Evolutionary conservation across 1,140 invertebrate genomes (phyloP).

Genomic region (Asbolus verrucosus): DNA sequence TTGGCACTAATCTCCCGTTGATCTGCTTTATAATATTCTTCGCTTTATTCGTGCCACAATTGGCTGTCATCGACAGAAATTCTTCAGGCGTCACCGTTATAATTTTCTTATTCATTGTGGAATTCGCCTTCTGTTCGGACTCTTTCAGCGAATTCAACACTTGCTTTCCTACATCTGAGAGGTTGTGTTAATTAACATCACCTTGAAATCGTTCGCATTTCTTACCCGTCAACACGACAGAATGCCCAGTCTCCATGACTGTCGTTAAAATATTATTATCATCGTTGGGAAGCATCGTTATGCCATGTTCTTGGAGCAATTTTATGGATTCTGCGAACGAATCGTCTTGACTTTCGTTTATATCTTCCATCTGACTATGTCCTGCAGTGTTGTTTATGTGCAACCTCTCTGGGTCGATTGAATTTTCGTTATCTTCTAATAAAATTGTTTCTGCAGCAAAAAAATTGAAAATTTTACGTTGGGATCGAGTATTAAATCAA

Average conservation of each 20-base stretch:
- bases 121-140: conserved; percentile 58
- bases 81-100: conserved; percentile 62
- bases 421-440: conserved; percentile 50
- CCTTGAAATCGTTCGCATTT: too few relatives aligned
- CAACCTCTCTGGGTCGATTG: conserved; percentile 35
- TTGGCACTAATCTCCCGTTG: conserved; percentile 48
- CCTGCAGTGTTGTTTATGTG: conserved; percentile 21
- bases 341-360: conserved; percentile 58
- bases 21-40: conserved; percentile 48
- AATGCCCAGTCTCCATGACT: conserved; percentile 83
- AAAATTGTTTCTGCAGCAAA: conserved; percentile 46
- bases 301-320: conserved; percentile 83
- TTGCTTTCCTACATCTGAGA: conserved; percentile 78
- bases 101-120: conserved; percentile 61
- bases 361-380: conserved; percentile 14
- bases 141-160: conserved; percentile 74
- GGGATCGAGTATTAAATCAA: too few relatives aligned
- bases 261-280: conserved; percentile 79
- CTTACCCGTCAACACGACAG: conserved; percentile 75
- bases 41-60: conserved; percentile 45
- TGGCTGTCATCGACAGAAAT: conserved; percentile 60
- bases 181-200: too few relatives aligned
- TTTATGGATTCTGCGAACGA: conserved; percentile 58
- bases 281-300: conserved; percentile 81
- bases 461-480: too few relatives aligned